Evolutionary conservation across 2,888 invertebrate genomes (phyloP), one percentile per base, ranked within the genome.

Genomic region (Nomada goodeniana): DNA sequence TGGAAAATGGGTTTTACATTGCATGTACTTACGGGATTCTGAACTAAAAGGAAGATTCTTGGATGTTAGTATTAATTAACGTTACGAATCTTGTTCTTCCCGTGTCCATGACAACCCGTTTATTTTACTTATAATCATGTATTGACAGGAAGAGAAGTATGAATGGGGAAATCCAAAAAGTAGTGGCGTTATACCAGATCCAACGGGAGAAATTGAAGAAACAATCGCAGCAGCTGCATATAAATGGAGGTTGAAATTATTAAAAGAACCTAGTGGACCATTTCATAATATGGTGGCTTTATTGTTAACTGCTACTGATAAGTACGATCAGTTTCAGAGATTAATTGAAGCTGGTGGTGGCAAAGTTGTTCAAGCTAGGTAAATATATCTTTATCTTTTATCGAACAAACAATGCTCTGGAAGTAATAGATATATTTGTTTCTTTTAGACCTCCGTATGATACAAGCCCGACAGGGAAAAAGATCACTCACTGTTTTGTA

Each of bases 1-100:
- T 0, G 98, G 99, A 23, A 96, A 97, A 89, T 98, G 98, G 98
- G 95, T 98, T 15, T 94, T 98, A n/a, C 97, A 97, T 89, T 95
- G 96, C 1, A 95, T 96, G 0, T 99, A 98, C 90, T 94, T 98
- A 1, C 95, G 96, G 7, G 95, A 96, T 63, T 97, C 97, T 74
- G 93, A 95, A 11, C 94, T 95, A 42, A 94, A 94, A 1, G 95
- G 95, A 0, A 90, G 90, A 78, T 97, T 98, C 91, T 92, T 97
- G 4, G 93, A 96, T 89, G 97, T 97, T 88, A 93, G 94, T 92
- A 69, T 42, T 11, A 20, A 47, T 29, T 20, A 10, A 52, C 23
- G 11, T 65, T 64, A 36, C 13, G 1, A 1, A 10, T 15, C 15
- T 61, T 20, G 2, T 52, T 3, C 65, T 9, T n/a, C 52, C 18